A percentile compares a stretch with the other conserved stretches of the same genome.
Evolutionary conservation across 2,797 vertebrate genomes (phyloP).

Genomic region (Manis javanica): DNA sequence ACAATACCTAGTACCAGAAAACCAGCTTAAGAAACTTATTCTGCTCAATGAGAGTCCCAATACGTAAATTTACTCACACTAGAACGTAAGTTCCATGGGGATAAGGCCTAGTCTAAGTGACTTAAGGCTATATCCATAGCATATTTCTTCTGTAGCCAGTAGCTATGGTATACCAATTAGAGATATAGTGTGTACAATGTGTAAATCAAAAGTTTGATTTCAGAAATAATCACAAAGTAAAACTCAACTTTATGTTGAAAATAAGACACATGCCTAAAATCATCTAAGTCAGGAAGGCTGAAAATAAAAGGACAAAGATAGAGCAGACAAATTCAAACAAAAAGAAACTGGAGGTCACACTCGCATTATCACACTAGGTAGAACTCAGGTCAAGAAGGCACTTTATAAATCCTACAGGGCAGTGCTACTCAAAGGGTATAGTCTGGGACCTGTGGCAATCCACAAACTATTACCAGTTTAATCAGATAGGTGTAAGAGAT

Average conservation of each 20-base stretch:
- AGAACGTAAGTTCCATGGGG: not conserved
- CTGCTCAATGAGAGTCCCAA: not conserved
- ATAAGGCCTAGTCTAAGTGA: not conserved
- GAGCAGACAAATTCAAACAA: not conserved
- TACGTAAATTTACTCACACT: not conserved
- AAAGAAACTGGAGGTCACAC: not conserved
- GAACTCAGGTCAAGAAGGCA: not conserved
- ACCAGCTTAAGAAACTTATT: not conserved
- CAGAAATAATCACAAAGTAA: not conserved
- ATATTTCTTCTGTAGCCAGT: not conserved
- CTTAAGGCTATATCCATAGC: not conserved
- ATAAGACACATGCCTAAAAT: not conserved
- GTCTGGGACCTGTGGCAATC: not conserved
- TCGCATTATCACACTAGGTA: not conserved
- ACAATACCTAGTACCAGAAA: not conserved
- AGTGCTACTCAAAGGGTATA: not conserved
- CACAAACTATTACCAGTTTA: not conserved
- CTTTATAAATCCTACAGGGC: not conserved
- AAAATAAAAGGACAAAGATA: not conserved
- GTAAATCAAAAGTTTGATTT: not conserved
- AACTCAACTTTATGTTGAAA: not conserved
- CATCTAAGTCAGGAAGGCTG: not conserved
- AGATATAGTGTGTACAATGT: not conserved
- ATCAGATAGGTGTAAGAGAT: no score
- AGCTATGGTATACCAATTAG: not conserved